Base-by-base conservation (phyloP, 1,140 invertebrate species). In the Drosophila kurseongensis region DNA sequence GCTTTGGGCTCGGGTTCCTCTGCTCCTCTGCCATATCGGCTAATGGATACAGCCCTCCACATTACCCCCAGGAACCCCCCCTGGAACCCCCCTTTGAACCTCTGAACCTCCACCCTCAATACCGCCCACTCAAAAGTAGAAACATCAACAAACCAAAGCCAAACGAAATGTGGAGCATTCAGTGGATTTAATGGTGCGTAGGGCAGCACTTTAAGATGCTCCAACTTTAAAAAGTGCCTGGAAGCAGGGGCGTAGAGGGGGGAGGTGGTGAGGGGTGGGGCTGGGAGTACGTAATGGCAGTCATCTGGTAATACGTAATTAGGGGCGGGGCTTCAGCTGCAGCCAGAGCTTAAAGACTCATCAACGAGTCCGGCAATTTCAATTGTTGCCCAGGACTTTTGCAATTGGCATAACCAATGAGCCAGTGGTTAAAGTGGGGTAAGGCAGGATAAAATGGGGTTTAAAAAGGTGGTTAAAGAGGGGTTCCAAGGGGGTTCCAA, bases 231-330 rank as follows among this genome's bases (percentile, higher is more conserved):
- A 73, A 32, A 10, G 40, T 5, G 10, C 14, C 42, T 16, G 16
- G 2, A 1, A n/a, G 0, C 29, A 16, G 13, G 16, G 16, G 27
- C 2, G 38, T 9, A 4, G 35, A 10, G 12, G 0, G 32, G 13
- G 2, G 14, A 7, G 5, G 0, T 5, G 3, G 29, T 8, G 7
- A 32, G 29, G 29, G 29, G 29, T 1, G 6, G 29, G 1, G 7
- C 29, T 1, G n/a, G 8, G 8, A 36, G 32, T 10, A 29, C 60
- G 68, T 66, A 71, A 73, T 86, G 75, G 56, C 78, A 81, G 62
- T 63, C 82, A 86, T 74, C 83, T 78, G 65, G 76, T 86, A 81
- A 78, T 81, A 75, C 68, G 74, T 61, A 80, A 78, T 75, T 75
- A 68, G 61, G 62, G 47, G 35, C 29, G 56, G 32, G 18, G 44